These are phyloP conservation scores for Melanaphis sacchari DNA, from an alignment of 1,140 invertebrate species.

Conservation along the genomic window DNA sequence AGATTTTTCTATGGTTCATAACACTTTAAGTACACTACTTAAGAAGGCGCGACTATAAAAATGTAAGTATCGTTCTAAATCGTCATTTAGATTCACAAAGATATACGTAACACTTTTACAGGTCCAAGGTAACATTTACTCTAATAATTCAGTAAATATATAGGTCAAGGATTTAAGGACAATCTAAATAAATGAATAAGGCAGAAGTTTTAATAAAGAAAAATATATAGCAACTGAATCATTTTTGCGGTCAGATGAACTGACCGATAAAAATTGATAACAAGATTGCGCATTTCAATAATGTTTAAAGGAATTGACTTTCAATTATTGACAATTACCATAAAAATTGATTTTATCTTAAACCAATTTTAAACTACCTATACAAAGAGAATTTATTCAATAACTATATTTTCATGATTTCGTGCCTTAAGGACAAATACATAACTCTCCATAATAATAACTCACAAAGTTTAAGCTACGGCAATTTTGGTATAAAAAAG, in stretches of 20 bases:
- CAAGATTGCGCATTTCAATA: not conserved
- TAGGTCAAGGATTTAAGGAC: slow-evolving; percentile 39
- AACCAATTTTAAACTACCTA: not conserved
- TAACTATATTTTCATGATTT: not conserved
- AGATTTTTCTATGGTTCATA: slow-evolving; percentile 15
- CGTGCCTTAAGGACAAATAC: not conserved
- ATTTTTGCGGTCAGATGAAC: not conserved
- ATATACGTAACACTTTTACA: not conserved
- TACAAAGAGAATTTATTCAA: not conserved
- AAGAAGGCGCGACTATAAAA: not conserved
- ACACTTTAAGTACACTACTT: not conserved
- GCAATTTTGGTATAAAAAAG: not conserved
- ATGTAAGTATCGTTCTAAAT: not conserved
- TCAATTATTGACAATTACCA: not conserved
- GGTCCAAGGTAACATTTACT: not conserved
- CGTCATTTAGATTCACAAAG: slow-evolving; percentile 20
- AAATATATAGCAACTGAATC: not conserved
- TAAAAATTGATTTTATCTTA: not conserved
- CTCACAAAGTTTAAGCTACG: not conserved
- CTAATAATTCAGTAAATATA: not conserved
- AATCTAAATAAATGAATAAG: not conserved
- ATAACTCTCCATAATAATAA: not conserved
- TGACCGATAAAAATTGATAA: not conserved
- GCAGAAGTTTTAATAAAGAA: not conserved
- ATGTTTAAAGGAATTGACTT: not conserved